Conservation (phyloP, 2,113 vertebrate genomes). For the Bos javanicus region DNA sequence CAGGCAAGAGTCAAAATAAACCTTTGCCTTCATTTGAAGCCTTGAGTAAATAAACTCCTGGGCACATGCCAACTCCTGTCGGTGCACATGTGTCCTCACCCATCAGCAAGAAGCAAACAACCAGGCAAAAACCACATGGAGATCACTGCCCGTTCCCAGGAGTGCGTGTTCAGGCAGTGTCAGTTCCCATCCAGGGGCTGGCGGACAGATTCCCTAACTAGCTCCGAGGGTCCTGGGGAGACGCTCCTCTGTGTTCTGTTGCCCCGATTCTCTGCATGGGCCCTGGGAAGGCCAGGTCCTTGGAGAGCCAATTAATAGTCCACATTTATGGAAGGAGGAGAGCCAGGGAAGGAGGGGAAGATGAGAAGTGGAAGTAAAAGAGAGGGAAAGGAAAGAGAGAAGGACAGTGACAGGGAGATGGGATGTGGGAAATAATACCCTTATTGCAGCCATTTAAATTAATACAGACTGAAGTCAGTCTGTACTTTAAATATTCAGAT, state of each 20-base stretch:
- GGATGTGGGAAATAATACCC: not conserved
- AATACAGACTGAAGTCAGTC: not conserved
- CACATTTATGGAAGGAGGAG: not conserved
- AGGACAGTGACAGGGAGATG: not conserved
- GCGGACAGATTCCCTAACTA: not conserved
- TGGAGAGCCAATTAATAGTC: not conserved
- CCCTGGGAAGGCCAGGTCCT: not conserved
- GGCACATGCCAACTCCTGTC: not conserved
- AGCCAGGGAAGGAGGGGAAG: not conserved
- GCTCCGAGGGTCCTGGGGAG: not conserved
- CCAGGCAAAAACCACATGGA: not conserved
- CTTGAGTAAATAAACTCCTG: not conserved
- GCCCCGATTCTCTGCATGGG: no score
- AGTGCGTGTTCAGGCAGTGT: not conserved
- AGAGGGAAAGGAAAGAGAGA: not conserved
- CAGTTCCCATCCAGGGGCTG: not conserved
- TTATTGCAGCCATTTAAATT: not conserved
- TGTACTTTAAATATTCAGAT: not conserved
- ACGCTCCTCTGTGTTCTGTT: not conserved
- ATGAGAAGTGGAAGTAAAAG: not conserved
- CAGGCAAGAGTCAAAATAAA: not conserved
- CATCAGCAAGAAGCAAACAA: conserved; percentile 14
- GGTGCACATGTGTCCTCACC: not conserved
- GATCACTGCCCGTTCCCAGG: not conserved
- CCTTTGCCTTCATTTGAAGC: not conserved